phyloP scores from a whole-genome alignment of 2,113 vertebrate genomes.

The Cinclus mexicanus region DNA sequence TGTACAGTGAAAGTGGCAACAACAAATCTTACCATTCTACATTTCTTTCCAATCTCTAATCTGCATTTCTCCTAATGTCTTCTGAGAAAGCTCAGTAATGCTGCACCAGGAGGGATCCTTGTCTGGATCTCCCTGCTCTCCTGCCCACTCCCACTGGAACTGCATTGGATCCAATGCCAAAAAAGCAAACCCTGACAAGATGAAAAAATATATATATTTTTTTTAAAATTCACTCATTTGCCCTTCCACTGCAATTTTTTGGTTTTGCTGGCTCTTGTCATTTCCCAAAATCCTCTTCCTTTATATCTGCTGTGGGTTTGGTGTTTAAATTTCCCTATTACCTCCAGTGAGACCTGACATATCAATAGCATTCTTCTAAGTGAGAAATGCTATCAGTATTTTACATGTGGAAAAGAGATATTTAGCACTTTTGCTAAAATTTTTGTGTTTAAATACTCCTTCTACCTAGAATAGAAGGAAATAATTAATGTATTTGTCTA shows the following conservation, averaged over 20 bases:
- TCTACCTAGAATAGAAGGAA: background rate
- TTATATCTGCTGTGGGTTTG: background rate
- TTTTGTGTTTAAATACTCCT: background rate
- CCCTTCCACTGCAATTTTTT: background rate
- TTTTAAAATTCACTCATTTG: background rate
- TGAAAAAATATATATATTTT: background rate
- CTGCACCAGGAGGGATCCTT: background rate
- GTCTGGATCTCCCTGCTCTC: background rate
- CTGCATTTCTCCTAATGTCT: background rate
- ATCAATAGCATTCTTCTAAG: background rate
- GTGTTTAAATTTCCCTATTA: background rate
- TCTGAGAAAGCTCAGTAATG: background rate
- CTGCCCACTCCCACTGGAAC: background rate
- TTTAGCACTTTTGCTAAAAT: background rate
- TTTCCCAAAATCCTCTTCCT: background rate
- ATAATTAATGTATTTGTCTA: background rate
- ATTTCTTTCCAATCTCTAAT: background rate
- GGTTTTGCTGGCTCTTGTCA: background rate
- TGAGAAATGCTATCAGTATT: background rate
- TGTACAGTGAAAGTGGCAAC: background rate
- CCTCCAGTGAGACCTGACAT: background rate
- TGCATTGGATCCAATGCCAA: background rate
- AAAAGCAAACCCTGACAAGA: background rate
- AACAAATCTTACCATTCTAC: background rate
- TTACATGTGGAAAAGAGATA: background rate